phyloP scores from a whole-genome alignment of 1,140 invertebrate genomes.

The Lysiphlebus fabarum region DNA sequence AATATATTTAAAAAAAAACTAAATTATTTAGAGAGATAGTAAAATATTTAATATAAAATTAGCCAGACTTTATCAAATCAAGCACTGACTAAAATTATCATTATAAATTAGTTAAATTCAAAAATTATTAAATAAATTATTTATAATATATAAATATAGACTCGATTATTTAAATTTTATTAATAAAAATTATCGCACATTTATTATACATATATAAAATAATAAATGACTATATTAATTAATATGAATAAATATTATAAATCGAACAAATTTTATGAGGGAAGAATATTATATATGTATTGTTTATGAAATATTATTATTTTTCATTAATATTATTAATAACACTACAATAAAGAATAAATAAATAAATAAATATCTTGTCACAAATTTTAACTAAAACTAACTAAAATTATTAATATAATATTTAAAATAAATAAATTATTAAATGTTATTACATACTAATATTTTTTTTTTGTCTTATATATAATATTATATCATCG shows the following conservation, averaged over 20 bases:
- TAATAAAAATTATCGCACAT: conserved; percentile 26
- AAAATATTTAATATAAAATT: too few species aligned
- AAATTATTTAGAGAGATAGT: too few species aligned
- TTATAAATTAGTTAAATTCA: not conserved
- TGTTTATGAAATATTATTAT: conserved; percentile 15
- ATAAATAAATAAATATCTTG: not conserved
- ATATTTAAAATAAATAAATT: conserved; percentile 4
- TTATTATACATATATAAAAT: conserved; percentile 25
- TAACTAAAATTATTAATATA: too few species aligned
- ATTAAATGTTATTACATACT: conserved; percentile 1
- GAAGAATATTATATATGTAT: not conserved
- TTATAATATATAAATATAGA: conserved; percentile 11
- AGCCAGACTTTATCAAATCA: too few species aligned
- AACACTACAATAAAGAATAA: not conserved
- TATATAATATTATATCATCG: conserved; percentile 6
- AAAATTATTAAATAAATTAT: not conserved
- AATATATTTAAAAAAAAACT: too few species aligned
- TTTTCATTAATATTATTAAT: not conserved
- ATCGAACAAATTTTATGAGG: not conserved
- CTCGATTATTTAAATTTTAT: conserved; percentile 24
- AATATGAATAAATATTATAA: conserved; percentile 8
- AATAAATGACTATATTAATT: conserved; percentile 21
- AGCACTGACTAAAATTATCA: not conserved
- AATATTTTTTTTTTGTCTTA: conserved; percentile 6
- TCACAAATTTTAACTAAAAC: conserved; percentile 6